These are phyloP conservation scores for Anoplophora glabripennis DNA, from an alignment of 1,140 invertebrate species.

Conservation along the genomic window DNA sequence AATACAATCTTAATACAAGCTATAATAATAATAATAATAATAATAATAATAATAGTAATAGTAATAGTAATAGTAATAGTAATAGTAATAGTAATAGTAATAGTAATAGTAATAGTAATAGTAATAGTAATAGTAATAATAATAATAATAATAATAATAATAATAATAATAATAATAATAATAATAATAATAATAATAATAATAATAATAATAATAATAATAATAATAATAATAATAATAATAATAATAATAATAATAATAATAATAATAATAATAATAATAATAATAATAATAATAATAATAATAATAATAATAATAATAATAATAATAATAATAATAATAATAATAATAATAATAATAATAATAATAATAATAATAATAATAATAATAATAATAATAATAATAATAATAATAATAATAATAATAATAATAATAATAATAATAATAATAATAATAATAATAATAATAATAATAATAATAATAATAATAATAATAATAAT, in stretches of 20 bases:
- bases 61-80: too few relatives aligned
- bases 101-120: neutral
- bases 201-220: neutral
- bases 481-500: neutral
- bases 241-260: neutral
- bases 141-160: neutral
- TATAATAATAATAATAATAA: too few relatives aligned
- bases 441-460: neutral
- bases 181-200: neutral
- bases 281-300: neutral
- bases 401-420: neutral
- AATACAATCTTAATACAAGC: too few relatives aligned
- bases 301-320: neutral
- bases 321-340: neutral
- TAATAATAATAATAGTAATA: too few relatives aligned
- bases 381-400: neutral
- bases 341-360: neutral
- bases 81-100: neutral
- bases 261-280: neutral
- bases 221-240: neutral
- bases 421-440: neutral
- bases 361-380: neutral
- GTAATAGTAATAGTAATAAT: neutral
- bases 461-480: neutral
- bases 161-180: neutral